Conservation (phyloP, 2,113 vertebrate species). For the Genyomyrus donnyi region DNA sequence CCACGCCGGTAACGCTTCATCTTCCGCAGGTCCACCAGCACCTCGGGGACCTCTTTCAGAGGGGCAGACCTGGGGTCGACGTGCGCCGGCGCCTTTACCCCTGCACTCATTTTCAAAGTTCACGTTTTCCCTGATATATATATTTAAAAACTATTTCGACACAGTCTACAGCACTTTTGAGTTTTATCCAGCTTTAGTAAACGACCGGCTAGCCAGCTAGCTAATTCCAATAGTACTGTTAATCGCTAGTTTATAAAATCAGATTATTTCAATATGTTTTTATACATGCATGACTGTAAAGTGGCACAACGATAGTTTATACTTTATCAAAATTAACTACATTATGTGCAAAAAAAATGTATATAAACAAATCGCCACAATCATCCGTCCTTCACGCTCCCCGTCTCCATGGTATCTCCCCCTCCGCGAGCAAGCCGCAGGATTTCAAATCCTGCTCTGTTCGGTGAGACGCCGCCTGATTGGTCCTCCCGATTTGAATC, state of each 20-base stretch:
- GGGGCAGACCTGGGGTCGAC: conserved; percentile 56
- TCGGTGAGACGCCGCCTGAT: conserved; percentile 62
- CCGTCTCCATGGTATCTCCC: not conserved
- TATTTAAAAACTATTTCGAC: not conserved
- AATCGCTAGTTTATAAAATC: not conserved
- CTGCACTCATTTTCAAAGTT: conserved; percentile 52
- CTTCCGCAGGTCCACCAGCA: conserved; percentile 74
- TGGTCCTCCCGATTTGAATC: conserved; percentile 82
- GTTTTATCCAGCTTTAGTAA: not conserved
- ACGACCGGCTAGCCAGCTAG: not conserved
- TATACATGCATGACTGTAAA: not conserved
- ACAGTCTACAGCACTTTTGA: not conserved
- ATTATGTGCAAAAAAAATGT: not conserved
- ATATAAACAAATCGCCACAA: not conserved
- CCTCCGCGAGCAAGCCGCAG: conserved; percentile 5
- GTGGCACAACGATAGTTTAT: not conserved
- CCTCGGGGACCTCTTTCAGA: conserved; percentile 79
- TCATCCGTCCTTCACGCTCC: not conserved
- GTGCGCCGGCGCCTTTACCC: conserved; percentile 41
- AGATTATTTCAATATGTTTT: not conserved
- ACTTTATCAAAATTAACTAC: not conserved
- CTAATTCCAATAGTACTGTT: not conserved
- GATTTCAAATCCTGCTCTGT: conserved; percentile 70
- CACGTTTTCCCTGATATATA: not conserved
- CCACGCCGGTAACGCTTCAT: conserved; percentile 73